Evolutionary conservation across 2,888 invertebrate species (phyloP).

Genomic region (Pedicia rivosa): DNA sequence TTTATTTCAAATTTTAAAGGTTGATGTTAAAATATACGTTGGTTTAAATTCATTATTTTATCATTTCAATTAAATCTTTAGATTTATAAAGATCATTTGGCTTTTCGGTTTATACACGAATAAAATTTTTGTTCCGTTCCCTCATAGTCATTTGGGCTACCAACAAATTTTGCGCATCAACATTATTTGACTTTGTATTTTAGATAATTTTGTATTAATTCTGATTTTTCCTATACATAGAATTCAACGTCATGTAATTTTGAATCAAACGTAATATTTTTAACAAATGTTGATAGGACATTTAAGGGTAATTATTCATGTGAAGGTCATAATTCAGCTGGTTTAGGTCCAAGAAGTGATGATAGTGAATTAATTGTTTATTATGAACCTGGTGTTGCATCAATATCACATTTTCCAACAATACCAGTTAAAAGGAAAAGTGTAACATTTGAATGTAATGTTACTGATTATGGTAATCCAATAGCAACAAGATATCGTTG

Average conservation of each 20-base stretch:
- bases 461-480: slow-evolving; percentile 71
- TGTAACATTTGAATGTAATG: slow-evolving; percentile 68
- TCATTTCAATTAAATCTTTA: too few species aligned
- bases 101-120: too few species aligned
- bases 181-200: too few species aligned
- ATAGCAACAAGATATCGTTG: slow-evolving; percentile 58
- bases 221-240: too few species aligned
- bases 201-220: too few species aligned
- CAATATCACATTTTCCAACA: slow-evolving; percentile 54
- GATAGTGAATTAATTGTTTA: slow-evolving; percentile 56
- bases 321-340: slow-evolving; percentile 74
- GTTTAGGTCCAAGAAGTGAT: slow-evolving; percentile 69
- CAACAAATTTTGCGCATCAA: too few species aligned
- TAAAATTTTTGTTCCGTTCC: too few species aligned
- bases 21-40: too few species aligned
- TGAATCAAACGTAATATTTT: slow-evolving; percentile 69
- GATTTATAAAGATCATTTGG: too few species aligned
- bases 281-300: slow-evolving; percentile 71
- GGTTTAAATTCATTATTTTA: too few species aligned
- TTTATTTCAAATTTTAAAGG: not conserved
- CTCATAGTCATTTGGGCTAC: too few species aligned
- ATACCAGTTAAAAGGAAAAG: slow-evolving; percentile 68
- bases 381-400: slow-evolving; percentile 71
- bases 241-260: slow-evolving; percentile 51
- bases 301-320: slow-evolving; percentile 93